These are phyloP conservation scores for Lipotes vexillifer DNA, from an alignment of 2,113 vertebrate species.

Conservation along the genomic window DNA sequence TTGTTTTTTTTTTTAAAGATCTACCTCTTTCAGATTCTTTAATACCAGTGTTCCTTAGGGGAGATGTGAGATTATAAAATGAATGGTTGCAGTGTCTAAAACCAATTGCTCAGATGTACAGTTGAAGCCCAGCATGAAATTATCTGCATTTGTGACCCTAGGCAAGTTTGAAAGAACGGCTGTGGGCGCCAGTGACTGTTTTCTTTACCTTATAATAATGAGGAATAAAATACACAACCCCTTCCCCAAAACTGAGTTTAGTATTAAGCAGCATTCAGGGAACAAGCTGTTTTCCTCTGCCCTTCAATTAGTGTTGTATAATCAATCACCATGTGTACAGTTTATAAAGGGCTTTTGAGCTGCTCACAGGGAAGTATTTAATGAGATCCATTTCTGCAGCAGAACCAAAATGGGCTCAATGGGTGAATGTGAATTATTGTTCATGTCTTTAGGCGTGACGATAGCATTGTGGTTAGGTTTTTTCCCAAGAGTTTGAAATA, in stretches of 20 bases:
- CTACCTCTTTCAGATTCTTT: conserved; percentile 19
- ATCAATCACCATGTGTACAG: neutral
- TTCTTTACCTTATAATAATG: neutral
- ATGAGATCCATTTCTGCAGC: neutral
- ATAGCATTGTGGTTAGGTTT: neutral
- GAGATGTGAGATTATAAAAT: neutral
- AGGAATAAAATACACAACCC: neutral
- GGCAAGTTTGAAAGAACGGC: neutral
- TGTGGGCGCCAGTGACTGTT: neutral
- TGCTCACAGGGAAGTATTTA: neutral
- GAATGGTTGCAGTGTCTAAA: neutral
- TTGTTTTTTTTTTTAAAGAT: neutral
- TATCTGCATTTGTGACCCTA: neutral
- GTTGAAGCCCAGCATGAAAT: conserved; percentile 2
- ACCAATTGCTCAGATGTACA: neutral
- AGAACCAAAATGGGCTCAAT: neutral
- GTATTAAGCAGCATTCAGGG: neutral
- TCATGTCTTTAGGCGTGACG: neutral
- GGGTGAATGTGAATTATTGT: neutral
- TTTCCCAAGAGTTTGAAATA: neutral
- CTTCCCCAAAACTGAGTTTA: neutral
- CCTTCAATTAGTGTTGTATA: neutral
- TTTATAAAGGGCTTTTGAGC: neutral
- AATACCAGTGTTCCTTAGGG: neutral
- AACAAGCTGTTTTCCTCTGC: neutral